Conservation (phyloP, 2,888 invertebrate genomes). For the Hymenopus coronatus region DNA sequence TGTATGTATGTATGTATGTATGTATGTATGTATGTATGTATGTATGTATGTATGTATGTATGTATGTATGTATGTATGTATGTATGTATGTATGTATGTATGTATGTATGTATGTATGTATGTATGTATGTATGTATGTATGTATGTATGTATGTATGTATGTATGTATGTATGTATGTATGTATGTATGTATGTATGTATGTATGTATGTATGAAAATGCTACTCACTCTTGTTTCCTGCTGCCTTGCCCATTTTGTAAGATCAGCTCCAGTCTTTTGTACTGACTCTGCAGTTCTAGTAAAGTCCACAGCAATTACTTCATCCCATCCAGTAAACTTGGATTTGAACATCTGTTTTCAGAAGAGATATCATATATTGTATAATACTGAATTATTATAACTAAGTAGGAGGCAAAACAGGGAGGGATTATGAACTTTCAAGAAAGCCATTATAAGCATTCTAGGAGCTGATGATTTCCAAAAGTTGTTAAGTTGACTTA, state of each 20-base stretch:
- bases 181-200: no score
- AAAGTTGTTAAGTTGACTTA: no score
- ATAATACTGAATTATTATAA: not conserved
- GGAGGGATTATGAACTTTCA: not conserved
- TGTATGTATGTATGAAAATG: not conserved
- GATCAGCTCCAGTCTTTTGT: constrained; percentile 91
- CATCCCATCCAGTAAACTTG: constrained; percentile 97
- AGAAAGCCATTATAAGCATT: not conserved
- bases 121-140: no score
- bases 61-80: no score
- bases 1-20: no score
- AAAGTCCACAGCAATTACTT: constrained; percentile 98
- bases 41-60: no score
- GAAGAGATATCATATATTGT: not conserved
- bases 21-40: no score
- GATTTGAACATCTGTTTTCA: constrained; percentile 82
- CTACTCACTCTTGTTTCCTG: constrained; percentile 73
- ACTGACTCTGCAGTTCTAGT: constrained; percentile 98
- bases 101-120: no score
- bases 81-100: no score
- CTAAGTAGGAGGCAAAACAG: not conserved
- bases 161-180: no score
- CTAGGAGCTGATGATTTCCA: no score
- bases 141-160: no score
- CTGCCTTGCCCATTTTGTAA: constrained; percentile 85